Evolutionary conservation across 2,888 invertebrate species (phyloP), one percentile per base, ranked within the genome.

Genomic region (Leucania comma): DNA sequence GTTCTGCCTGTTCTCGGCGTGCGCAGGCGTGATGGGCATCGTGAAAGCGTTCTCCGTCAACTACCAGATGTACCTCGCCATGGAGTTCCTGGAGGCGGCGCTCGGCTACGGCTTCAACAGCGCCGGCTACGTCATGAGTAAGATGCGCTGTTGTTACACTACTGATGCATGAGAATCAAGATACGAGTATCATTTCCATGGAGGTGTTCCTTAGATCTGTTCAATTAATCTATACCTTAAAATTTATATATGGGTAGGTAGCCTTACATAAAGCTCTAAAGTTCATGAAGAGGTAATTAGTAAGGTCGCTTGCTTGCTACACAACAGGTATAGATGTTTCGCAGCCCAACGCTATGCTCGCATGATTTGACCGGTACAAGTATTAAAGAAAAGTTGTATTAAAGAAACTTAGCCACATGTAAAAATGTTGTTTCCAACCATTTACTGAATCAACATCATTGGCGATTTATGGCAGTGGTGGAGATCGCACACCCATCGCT

Each of bases 81-180:
- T 97, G 82, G 97, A 97, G 91, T 96, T 97, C 90, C 87, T 97
- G 60, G 97, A 96, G 87, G 96, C 97, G 3, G 93, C 95, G 26
- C 93, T 96, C 63, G 96, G 96, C 10, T 96, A 96, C 83, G 97
- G 97, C 1, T 96, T 97, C 84, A 96, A 94, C 87, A 96, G 96
- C 84, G 96, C 96, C 14, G 96, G 93, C 51, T 97, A 95, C 61
- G 93, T 95, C 56, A 91, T 95, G 91, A 90, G 95, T 95, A 81
- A 76, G 46, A 46, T n/a, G 20, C 46, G 8, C 46, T 20, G 46
- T n/a, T 9, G 46, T 20, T 9, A 48, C 46, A 48, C 46, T n/a
- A 48, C 46, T 48, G n/a, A 9, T 17, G 20, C 46, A 6, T 20
- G 20, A 6, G 20, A 46, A 46, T 46, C 46, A 20, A 46, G 46